These are phyloP conservation scores for Taenaris catops DNA, from an alignment of 2,888 invertebrate genomes.

Conservation along the genomic window DNA sequence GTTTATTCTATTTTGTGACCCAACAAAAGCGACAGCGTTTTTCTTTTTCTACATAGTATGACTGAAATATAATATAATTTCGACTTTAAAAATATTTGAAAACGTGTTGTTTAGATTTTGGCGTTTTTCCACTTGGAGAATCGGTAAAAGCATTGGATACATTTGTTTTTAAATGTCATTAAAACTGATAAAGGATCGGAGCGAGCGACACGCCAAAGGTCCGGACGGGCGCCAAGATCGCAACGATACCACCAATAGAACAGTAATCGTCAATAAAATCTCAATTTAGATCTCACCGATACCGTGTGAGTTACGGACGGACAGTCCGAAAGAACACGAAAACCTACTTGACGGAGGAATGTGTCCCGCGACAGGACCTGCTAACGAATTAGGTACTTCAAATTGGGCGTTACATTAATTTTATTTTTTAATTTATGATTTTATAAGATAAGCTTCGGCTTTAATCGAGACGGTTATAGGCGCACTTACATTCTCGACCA, in stretches of 20 bases:
- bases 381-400: slow-evolving; percentile 72
- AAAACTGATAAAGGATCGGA: slow-evolving; percentile 25
- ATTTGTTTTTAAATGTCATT: slow-evolving; percentile 20
- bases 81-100: not conserved
- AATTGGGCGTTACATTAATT: slow-evolving; percentile 38
- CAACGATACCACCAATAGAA: slow-evolving; percentile 75
- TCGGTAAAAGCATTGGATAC: slow-evolving; percentile 10
- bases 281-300: slow-evolving; percentile 79
- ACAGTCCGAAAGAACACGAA: slow-evolving; percentile 68
- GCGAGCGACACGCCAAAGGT: slow-evolving; percentile 34
- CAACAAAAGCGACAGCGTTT: no score
- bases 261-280: slow-evolving; percentile 80
- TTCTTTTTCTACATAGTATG: no score
- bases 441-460: slow-evolving; percentile 17
- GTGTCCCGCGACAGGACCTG: slow-evolving; percentile 65
- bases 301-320: slow-evolving; percentile 75
- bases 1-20: no score
- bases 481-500: slow-evolving; percentile 16
- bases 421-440: slow-evolving; percentile 34
- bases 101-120: slow-evolving; percentile 1
- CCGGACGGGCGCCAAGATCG: slow-evolving; percentile 73
- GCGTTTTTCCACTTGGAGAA: not conserved
- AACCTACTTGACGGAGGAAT: slow-evolving; percentile 76
- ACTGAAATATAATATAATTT: no score
- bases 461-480: slow-evolving; percentile 11